Evolutionary conservation across 2,797 vertebrate genomes (phyloP).

Genomic region (Hemitrygon akajei): DNA sequence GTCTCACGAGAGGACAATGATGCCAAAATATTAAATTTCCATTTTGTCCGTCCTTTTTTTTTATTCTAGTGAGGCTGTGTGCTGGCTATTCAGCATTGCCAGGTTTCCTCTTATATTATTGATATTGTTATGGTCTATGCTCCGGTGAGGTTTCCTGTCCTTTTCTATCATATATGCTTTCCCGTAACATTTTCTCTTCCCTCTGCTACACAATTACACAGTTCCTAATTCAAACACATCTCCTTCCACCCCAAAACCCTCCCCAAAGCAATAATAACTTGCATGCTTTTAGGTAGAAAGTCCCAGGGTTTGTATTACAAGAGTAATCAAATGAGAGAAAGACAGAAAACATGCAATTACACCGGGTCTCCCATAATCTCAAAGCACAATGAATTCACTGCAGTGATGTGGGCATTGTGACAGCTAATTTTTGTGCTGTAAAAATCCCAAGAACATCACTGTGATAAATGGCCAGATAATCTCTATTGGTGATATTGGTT

Average conservation of each 20-base stretch:
- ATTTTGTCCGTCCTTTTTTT: background rate
- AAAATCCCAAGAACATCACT: background rate
- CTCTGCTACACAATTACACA: no score
- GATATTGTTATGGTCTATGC: background rate
- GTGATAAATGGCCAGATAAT: background rate
- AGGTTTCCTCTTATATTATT: background rate
- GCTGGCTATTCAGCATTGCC: background rate
- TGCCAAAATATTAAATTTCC: background rate
- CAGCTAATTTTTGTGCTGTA: background rate
- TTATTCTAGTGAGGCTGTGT: background rate
- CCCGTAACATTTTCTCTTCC: no score
- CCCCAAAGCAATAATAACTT: background rate
- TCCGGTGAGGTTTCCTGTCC: background rate
- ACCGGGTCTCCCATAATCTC: no score
- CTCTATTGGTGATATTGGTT: background rate
- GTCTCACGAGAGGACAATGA: background rate
- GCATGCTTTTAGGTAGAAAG: background rate
- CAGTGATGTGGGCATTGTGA: background rate
- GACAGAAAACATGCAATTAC: background rate
- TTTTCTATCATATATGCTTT: background rate
- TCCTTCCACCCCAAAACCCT: no score
- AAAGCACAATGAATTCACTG: background rate
- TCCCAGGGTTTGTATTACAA: background rate
- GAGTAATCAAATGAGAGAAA: background rate
- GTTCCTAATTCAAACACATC: background rate